Percentiles rank a stretch among this genome's conserved stretches.
phyloP scores from a whole-genome alignment of 1,140 invertebrate genomes.

The Sitodiplosis mosellana region DNA sequence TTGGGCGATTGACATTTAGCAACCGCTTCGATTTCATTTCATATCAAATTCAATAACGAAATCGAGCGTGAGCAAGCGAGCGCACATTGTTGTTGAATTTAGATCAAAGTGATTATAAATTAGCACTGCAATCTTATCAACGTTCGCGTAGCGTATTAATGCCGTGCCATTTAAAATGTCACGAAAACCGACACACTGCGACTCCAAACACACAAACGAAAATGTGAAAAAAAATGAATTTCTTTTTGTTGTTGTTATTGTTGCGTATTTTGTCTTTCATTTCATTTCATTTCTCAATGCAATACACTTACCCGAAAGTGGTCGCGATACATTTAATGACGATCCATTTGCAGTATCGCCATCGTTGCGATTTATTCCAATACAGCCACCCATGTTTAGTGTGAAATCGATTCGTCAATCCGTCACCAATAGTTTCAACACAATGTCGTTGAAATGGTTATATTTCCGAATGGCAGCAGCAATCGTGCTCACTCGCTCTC shows the following conservation, averaged over 20 bases:
- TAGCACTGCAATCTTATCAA: not conserved
- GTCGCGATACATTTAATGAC: conserved; percentile 53
- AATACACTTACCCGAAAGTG: conserved; percentile 44
- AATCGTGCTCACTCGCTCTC: too few species aligned
- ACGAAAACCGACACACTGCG: conserved; percentile 6
- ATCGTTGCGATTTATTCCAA: conserved; percentile 56
- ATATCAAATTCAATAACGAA: too few species aligned
- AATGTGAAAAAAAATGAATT: conserved; percentile 4
- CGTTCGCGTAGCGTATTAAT: conserved; percentile 5
- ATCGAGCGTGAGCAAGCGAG: too few species aligned
- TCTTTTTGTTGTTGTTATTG: conserved; percentile 6
- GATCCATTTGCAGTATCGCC: conserved; percentile 58
- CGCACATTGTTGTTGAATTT: too few species aligned
- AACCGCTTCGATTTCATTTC: too few species aligned
- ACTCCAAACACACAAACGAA: conserved; percentile 2
- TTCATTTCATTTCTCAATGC: too few species aligned
- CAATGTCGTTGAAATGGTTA: too few species aligned
- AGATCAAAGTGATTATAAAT: too few species aligned
- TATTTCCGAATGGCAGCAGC: too few species aligned
- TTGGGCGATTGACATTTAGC: too few species aligned
- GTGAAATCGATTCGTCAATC: not conserved
- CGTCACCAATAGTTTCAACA: too few species aligned
- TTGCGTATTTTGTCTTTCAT: conserved; percentile 2
- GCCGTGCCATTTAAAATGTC: conserved; percentile 4
- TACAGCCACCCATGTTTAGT: conserved; percentile 54